Conservation (phyloP, 1,140 invertebrate species). For the Hypsibius dujardini region DNA sequence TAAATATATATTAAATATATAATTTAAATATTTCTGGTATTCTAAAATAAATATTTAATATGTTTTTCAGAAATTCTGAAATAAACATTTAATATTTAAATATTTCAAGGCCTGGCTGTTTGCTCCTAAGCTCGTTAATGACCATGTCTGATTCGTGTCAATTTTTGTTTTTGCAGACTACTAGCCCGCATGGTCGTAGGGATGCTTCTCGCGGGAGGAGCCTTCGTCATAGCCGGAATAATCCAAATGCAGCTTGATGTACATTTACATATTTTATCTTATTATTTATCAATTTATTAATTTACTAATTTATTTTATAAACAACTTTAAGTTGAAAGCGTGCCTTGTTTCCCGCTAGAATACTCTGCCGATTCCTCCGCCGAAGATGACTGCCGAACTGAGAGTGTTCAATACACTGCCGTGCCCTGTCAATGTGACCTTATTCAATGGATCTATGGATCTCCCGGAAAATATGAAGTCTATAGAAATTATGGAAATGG, state of each 20-base stretch:
- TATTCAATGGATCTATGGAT: no score
- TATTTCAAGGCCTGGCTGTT: not conserved
- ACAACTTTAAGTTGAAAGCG: not conserved
- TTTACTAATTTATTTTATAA: not conserved
- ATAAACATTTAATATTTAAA: not conserved
- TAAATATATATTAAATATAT: no score
- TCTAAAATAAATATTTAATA: no score
- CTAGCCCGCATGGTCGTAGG: slow-evolving; percentile 59
- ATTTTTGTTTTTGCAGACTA: slow-evolving; percentile 27
- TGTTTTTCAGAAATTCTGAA: not conserved
- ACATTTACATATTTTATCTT: not conserved
- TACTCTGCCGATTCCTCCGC: not conserved
- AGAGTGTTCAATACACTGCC: slow-evolving; percentile 12
- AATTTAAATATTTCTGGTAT: no score
- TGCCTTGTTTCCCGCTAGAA: not conserved
- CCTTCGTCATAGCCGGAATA: slow-evolving; percentile 74
- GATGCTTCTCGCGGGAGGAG: slow-evolving; percentile 56
- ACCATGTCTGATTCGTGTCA: not conserved
- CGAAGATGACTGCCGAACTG: not conserved
- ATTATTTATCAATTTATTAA: not conserved
- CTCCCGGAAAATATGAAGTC: no score
- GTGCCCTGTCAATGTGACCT: not conserved
- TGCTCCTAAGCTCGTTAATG: not conserved
- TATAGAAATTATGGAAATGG: no score
- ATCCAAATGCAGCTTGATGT: slow-evolving; percentile 60